These are phyloP conservation scores for Pogonocherus hispidulus DNA, from an alignment of 2,888 invertebrate genomes.

Conservation along the genomic window DNA sequence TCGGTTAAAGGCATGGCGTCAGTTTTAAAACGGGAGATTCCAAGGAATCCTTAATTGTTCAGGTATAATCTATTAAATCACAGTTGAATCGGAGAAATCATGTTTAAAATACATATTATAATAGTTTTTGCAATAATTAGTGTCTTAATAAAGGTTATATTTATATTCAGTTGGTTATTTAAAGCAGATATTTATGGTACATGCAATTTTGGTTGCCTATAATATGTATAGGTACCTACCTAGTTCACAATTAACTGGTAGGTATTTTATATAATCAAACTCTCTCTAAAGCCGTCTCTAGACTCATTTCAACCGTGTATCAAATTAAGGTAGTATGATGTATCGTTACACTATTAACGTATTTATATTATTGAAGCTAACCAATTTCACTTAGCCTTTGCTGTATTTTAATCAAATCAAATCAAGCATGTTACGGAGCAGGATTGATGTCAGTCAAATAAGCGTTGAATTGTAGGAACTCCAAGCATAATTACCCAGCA, in stretches of 20 bases:
- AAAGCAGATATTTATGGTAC: not conserved
- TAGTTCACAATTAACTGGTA: too few species aligned
- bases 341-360: too few species aligned
- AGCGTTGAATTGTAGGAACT: slow-evolving; percentile 11
- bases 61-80: too few species aligned
- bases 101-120: too few species aligned
- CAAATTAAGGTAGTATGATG: too few species aligned
- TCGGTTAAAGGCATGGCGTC: not conserved
- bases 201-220: not conserved
- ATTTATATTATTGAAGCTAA: slow-evolving; percentile 15
- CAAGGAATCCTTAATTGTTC: too few species aligned
- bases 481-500: slow-evolving; percentile 13
- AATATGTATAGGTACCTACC: not conserved
- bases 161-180: not conserved
- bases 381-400: not conserved
- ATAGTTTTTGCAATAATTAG: too few species aligned
- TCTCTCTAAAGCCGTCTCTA: too few species aligned
- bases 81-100: too few species aligned
- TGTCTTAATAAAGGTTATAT: too few species aligned
- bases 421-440: slow-evolving; percentile 5
- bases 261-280: too few species aligned
- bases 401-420: slow-evolving; percentile 27
- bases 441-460: slow-evolving; percentile 25
- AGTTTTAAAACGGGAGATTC: not conserved
- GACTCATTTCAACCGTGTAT: too few species aligned